Evolutionary conservation across 1,140 invertebrate genomes (phyloP), one percentile per base, ranked within the genome.

Genomic region (Lysiphlebus fabarum): DNA sequence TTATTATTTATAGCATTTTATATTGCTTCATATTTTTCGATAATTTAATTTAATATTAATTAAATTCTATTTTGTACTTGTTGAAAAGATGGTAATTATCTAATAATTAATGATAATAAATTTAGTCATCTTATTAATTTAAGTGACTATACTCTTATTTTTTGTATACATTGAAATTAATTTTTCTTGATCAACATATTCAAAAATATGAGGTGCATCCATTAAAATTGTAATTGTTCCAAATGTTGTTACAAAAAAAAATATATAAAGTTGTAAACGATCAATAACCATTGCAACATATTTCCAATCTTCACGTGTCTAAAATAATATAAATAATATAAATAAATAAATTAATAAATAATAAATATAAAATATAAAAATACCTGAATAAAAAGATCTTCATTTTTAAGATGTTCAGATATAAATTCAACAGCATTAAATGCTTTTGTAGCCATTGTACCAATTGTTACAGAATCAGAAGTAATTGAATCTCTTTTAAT

Each of bases 271-370:
- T 74, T 98, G 92, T 50, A 99, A 82, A 67, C 97, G 87, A 83
- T 99, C 97, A 67, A 99, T 96, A 37, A 99, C 96, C 92, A 98
- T 97, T 40, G 96, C 96, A 7, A 99, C 95, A 76, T 98, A 99
- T 74, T 98, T 99, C 97, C 97, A 99, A 81, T 99, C 97, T 80
- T 98, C 95, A 58, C 95, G 86, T 58, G 95, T 95, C 95, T 98
- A 77, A 34, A 84, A 82, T 4, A 34, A 36, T 49, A 49, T 37
- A 2, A 55, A n/a, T 45, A 45, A 40, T 40, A 8, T 7, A 40
- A 8, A 8, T 3, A 26, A 2, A 26, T 26, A 26, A 26, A 26
- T 26, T 26, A 1, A 26, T n/a, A 26, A 26, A 2, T 26, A 45
- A 11, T 33, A 9, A 49, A 17, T 44, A 33, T 7, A 2, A 56